Base-by-base conservation (phyloP, 2,888 invertebrate genomes). In the Eumerus sabulonum region DNA sequence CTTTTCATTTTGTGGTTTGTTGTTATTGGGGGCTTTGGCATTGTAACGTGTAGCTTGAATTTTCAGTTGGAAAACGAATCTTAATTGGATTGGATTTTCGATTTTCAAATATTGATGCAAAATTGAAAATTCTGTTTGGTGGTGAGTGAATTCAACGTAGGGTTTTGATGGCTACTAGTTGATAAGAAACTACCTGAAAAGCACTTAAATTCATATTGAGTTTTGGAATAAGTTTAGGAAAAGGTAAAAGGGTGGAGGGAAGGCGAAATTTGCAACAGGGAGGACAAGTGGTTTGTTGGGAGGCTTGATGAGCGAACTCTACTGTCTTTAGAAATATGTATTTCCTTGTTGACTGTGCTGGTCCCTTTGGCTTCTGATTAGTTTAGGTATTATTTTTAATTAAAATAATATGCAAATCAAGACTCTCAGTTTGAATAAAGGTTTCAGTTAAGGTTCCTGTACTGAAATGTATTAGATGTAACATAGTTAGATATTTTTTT, bases 51-150 rank as follows among this genome's bases (percentile, higher is more conserved):
- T 27, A 27, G 27, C 7, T 57, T 44, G 38, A 57, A 63, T 44
- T 56, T 48, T 44, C 45, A 70, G 60, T 42, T 54, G 62, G 54
- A 51, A 54, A 54, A 40, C 47, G 14, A 16, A 54, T 62, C 16
- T 60, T 54, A 62, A 70, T 70, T 54, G 70, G 53, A 62, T 60
- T 62, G 14, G 13, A 13, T 45, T 40, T n/a, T 59, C n/a, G 16
- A 13, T 45, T 40, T n/a, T 59, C n/a, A 12, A 12, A 36, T n/a
- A 42, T 53, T 50, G 38, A 14, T 7, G 27, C 27, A 27, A 38
- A 51, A 53, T 68, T 36, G 18, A 60, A 62, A 38, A 27, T 40
- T 54, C 53, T 42, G 42, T 53, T 70, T 13, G 38, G 56, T 13
- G 38, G 56, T 27, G 7, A 57, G 9, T 57, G 1, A 11, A 42